Base-by-base conservation (phyloP, 2,113 vertebrate genomes). In the Recurvirostra avosetta region DNA sequence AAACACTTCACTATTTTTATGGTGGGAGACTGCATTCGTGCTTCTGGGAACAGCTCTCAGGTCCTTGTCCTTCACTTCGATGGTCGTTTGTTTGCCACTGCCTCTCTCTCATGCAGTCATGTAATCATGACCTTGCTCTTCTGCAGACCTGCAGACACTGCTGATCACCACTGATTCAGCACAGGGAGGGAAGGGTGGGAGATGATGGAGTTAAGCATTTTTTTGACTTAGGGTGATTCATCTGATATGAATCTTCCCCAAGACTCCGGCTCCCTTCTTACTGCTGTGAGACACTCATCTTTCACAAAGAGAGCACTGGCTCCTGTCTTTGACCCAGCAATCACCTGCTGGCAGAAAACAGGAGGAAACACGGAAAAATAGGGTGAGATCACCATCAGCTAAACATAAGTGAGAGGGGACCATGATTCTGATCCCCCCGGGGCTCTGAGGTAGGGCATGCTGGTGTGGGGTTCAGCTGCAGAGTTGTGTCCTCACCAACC, bases 341-440 rank as follows among this genome's bases (percentile, higher is more conserved):
- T 8, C 8, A 40, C 16, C 36, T 88, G 49, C 6, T 7, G 5
- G 25, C 16, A 58, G 14, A 12, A 56, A 62, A 88, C 91, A 91
- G 27, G 10, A 70, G 19, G 32, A 68, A 83, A 86, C 3, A 38
- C 7, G 27, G 50, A 67, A 81, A 83, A 84, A 29, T 1, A 50
- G 8, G 83, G n/a, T 17, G 47, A 88, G 19, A 30, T 50, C n/a
- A 34, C 23, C 18, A 32, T 20, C n/a, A 40, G 7, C 40, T 70
- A 34, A 73, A 18, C 6, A 53, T 49, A 15, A 8, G 25, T 82
- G 40, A 53, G 82, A 82, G n/a, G 25, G 36, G 8, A 45, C 16
- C 1, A 0, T 8, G 62, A 27, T 29, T 6, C 15, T 29, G 6
- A 8, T 72, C 14, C 26, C 8, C 18, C 49, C 21, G 58, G 22